Base-by-base conservation (phyloP, 2,113 vertebrate species). In the Epinephelus lanceolatus region DNA sequence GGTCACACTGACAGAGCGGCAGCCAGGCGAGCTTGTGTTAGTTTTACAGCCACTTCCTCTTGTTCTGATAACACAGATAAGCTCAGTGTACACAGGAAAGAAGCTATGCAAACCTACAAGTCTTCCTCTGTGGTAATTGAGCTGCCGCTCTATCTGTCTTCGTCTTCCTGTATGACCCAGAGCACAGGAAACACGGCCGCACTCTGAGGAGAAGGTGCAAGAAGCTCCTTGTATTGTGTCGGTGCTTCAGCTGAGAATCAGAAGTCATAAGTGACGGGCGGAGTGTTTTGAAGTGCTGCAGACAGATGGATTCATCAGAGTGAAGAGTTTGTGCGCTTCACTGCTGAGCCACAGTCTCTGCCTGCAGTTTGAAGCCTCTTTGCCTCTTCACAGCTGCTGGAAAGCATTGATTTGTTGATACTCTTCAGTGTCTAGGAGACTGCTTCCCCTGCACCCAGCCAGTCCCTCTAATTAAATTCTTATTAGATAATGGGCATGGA, bases 391-490 rank as follows among this genome's bases (percentile, higher is more conserved):
- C 70, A 63, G 74, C 71, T 86, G 70, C 3, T 47, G 53, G 33
- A 83, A 80, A 77, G 63, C 82, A 89, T 76, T 60, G 86, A 91
- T 90, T 86, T 88, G 86, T 70, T 83, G 73, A 85, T 66, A 6
- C 73, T 84, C 74, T 84, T 25, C 19, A 62, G 73, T 86, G 76
- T 85, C 76, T 52, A 45, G 15, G 67, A 40, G 60, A 45, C 62
- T 49, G 51, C 57, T 72, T 85, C 72, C 37, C 42, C 73, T 63
- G 33, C 59, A 61, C 63, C 60, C 71, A 81, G 67, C 47, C 40
- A 71, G 75, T 60, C 80, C 71, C 74, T 84, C 84, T 92, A 88
- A 95, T 95, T 93, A 89, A 91, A 91, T 85, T 83, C 89, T 93
- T 91, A 92, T 86, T 84, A 86, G 75, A 92, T 92, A 91, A 94